Percentiles rank a stretch among this genome's conserved stretches.
Evolutionary conservation across 2,113 vertebrate species (phyloP).

Genomic region (Engystomops pustulosus): DNA sequence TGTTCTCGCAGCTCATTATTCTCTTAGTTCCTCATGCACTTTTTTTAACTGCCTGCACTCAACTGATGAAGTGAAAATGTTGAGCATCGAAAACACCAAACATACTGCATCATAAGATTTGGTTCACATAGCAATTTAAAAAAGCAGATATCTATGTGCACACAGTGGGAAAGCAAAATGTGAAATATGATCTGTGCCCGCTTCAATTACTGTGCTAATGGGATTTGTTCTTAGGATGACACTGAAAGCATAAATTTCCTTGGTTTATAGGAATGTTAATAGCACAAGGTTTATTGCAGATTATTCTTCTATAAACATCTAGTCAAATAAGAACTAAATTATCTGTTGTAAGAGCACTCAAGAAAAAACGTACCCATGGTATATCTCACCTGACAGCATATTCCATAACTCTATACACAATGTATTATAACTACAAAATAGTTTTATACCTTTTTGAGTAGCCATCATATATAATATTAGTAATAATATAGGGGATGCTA

Average conservation of each 20-base stretch:
- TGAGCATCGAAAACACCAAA: constrained; percentile 10
- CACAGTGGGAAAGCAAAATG: background rate
- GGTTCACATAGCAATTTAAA: background rate
- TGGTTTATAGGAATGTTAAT: constrained; percentile 45
- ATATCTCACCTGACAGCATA: background rate
- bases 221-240: constrained; percentile 44
- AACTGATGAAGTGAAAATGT: background rate
- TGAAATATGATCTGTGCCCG: constrained; percentile 14
- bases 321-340: constrained; percentile 31
- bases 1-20: background rate
- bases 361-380: constrained; percentile 1
- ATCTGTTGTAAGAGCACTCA: constrained; percentile 1
- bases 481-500: no score
- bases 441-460: no score
- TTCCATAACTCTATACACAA: background rate
- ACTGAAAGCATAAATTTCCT: constrained; percentile 38
- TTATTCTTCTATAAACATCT: constrained; percentile 36
- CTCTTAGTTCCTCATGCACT: background rate
- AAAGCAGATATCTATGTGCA: background rate
- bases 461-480: no score
- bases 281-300: constrained; percentile 44
- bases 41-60: background rate
- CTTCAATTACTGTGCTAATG: constrained; percentile 55
- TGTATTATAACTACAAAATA: background rate
- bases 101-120: background rate